Base-by-base conservation (phyloP, 2,113 vertebrate genomes). In the Austrofundulus limnaeus region DNA sequence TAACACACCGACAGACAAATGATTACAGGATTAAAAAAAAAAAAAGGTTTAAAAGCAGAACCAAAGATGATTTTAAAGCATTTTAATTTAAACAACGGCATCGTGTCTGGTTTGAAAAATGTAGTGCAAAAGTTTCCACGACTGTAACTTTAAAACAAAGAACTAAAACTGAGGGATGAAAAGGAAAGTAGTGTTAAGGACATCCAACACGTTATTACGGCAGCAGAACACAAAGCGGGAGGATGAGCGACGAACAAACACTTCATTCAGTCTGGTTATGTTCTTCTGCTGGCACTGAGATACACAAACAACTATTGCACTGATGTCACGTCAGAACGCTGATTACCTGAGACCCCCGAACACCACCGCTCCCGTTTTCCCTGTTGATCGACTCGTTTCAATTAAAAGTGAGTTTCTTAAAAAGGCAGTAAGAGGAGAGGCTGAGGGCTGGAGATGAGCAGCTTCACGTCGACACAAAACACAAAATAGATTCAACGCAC, bases 271-370 rank as follows among this genome's bases (percentile, higher is more conserved):
- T 8, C 13, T 15, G 23, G 60, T 63, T 14, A 15, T 53, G 49
- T 65, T 66, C 51, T 46, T 66, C 61, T 64, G 61, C 46, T 53
- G 50, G 60, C 14, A 28, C 17, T 49, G 25, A 62, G 42, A 21
- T 60, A 61, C 57, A 57, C 19, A 71, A 28, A 49, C 43, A 54
- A 61, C n/a, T 69, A 66, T 76, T 82, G 66, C 79, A 75, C 69
- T 72, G 59, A 70, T 56, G 57, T 61, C 66, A 73, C 61, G 42
- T 31, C 31, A 52, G 66, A 53, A 51, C 31, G 25, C 52, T 58
- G 57, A 69, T 67, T 84, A 88, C 91, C 91, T 90, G 91, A 91
- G 87, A 84, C 79, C 83, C n/a, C 64, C 52, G 0, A 61, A 51
- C 56, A 46, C 62, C 51, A 71, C 61, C 13, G 39, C 50, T 82